Conservation (phyloP, 2,797 vertebrate genomes). For the Benthosema pterotum region DNA sequence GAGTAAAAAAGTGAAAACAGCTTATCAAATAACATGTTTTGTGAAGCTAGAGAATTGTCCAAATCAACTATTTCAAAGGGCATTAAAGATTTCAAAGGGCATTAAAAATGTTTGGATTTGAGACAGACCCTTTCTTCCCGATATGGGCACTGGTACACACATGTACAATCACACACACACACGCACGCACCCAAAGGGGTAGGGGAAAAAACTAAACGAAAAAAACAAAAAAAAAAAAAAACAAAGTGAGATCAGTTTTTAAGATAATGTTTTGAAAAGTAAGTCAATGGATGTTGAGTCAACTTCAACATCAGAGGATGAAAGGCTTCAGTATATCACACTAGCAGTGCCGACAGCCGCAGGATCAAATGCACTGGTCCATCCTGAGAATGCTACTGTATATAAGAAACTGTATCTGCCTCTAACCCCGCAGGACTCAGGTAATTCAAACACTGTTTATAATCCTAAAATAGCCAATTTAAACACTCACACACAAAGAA, state of each 20-base stretch:
- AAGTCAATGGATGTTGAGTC: no score
- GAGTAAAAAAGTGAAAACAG: no score
- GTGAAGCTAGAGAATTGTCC: not conserved
- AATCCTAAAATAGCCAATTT: no score
- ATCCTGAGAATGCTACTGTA: no score
- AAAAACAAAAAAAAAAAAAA: no score
- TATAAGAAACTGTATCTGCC: no score
- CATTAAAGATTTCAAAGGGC: constrained; percentile 4
- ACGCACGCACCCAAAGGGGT: constrained; percentile 8
- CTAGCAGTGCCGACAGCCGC: not conserved
- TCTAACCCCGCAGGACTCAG: no score
- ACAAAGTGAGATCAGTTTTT: not conserved
- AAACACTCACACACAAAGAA: no score
- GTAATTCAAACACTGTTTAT: no score
- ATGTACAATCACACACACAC: constrained; percentile 1
- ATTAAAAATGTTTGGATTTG: constrained; percentile 20
- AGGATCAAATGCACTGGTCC: constrained; percentile 29
- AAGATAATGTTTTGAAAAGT: constrained; percentile 40
- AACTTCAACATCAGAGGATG: constrained; percentile 23
- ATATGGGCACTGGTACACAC: constrained; percentile 28
- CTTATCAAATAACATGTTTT: no score
- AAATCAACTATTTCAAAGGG: constrained; percentile 22
- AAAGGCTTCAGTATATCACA: not conserved
- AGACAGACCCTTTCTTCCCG: constrained; percentile 28
- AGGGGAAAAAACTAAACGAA: not conserved